Evolutionary conservation across 2,888 invertebrate genomes (phyloP), one percentile per base, ranked within the genome.

Genomic region (Thysanoteuthis rhombus): DNA sequence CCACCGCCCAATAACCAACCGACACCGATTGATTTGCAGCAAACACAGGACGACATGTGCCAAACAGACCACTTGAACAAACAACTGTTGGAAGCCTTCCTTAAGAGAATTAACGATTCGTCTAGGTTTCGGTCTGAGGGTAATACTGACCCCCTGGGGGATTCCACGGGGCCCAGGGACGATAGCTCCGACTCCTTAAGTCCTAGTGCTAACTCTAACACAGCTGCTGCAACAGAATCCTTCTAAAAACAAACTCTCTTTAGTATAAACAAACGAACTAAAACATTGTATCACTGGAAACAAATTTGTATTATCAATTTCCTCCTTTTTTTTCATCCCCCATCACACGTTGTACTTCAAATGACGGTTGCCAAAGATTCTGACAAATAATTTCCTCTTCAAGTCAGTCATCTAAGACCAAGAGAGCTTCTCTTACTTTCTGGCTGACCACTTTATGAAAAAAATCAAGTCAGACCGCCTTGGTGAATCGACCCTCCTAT

Each of bases 21-120:
- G 10, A 45, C 45, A 42, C 92, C 45, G 92, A 45, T 45, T 45
- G 92, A 92, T n/a, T 45, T 45, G 28, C 92, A 92, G 45, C 92
- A 92, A 58, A 32, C 45, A 39, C 25, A 6, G 52, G 58, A 93
- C 19, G 58, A 93, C 38, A 47, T 93, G 47, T 58, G 52, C 39
- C 93, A 93, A 39, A 93, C 93, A 36, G 93, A 93, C 52, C 93
- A 93, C 36, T 47, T 93, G n/a, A 93, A 93, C 93, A 93, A 93
- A 58, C 93, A 58, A 58, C 93, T 93, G 93, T 58, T 93, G 52
- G 47, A 47, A 39, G 93, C 93, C 32, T 93, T 93, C 39, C 93
- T 93, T 36, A 93, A 58, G 52, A 47, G 93, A 93, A 93, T 93
- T 39, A 93, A 93, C 38, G 93, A 93, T 45, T 92, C 92, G 10